A percentile compares a stretch with the other conserved stretches of the same genome.
phyloP scores from a whole-genome alignment of 2,888 invertebrate species.

The Thysanoteuthis rhombus region DNA sequence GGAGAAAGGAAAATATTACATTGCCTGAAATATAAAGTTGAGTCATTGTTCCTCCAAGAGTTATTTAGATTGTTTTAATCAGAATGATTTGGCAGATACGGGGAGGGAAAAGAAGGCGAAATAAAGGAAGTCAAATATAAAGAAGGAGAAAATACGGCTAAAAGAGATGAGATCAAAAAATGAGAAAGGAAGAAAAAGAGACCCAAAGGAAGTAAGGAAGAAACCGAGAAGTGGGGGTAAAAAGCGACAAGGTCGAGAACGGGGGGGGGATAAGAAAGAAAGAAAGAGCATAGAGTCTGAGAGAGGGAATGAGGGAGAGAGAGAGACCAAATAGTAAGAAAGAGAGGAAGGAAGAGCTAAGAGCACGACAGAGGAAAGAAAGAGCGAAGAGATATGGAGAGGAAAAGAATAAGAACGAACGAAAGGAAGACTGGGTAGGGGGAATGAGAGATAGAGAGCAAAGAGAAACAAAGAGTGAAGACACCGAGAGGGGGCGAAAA shows the following conservation, averaged over 20 bases:
- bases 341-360: no score
- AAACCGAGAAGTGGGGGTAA: no score
- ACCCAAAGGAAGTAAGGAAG: not conserved
- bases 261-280: not conserved
- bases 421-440: not conserved
- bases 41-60: no score
- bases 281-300: not conserved
- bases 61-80: no score
- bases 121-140: no score
- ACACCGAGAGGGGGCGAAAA: rapidly evolving
- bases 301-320: not conserved
- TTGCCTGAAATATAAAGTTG: no score
- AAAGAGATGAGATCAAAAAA: not conserved
- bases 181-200: not conserved
- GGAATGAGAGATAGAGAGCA: not conserved
- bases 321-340: not conserved
- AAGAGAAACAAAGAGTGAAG: not conserved
- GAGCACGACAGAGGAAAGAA: not conserved
- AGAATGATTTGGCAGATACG: no score
- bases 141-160: no score
- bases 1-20: no score
- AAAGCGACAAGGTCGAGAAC: not conserved
- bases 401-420: not conserved
- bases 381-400: not conserved
- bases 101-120: no score